phyloP scores from a whole-genome alignment of 2,888 invertebrate genomes.

The Himalopsyche japonica region DNA sequence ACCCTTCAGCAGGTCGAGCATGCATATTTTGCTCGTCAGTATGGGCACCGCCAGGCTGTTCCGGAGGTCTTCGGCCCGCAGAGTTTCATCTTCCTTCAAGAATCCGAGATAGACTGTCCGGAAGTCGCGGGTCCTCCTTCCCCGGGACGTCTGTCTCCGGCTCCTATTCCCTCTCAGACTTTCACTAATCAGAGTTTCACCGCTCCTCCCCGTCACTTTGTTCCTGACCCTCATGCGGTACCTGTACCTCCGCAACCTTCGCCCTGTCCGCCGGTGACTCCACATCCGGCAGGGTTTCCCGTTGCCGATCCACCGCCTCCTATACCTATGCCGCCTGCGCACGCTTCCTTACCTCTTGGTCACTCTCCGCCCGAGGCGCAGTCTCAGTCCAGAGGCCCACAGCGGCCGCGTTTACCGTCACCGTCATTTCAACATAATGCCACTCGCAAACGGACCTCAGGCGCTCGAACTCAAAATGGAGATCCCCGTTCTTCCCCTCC shows the following conservation, averaged over 20 bases:
- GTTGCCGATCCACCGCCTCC: conserved; percentile 59
- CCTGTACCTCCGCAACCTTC: conserved; percentile 49
- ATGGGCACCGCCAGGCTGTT: conserved; percentile 63
- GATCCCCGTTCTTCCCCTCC: conserved; percentile 43
- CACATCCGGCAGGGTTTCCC: conserved; percentile 51
- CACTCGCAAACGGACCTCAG: conserved; percentile 27
- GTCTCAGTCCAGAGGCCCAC: conserved; percentile 43
- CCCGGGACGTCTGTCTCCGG: conserved; percentile 44
- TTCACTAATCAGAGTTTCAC: conserved; percentile 84
- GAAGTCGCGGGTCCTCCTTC: conserved; percentile 61
- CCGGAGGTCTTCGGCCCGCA: conserved; percentile 77
- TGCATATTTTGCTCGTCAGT: conserved; percentile 64
- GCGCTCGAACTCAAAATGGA: background rate
- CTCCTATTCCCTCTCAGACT: conserved; percentile 77
- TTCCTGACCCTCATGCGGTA: conserved; percentile 43
- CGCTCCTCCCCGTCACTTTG: conserved; percentile 45
- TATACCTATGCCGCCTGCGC: conserved; percentile 59
- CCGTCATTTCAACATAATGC: conserved; percentile 39
- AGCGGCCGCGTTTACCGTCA: conserved; percentile 44
- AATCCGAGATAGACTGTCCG: conserved; percentile 84
- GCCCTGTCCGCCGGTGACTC: conserved; percentile 52
- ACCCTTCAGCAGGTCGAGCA: conserved; percentile 67
- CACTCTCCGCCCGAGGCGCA: conserved; percentile 44
- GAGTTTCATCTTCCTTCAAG: conserved; percentile 83
- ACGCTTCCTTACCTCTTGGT: conserved; percentile 43